phyloP scores from a whole-genome alignment of 1,140 invertebrate species.

The Gerris buenoi region DNA sequence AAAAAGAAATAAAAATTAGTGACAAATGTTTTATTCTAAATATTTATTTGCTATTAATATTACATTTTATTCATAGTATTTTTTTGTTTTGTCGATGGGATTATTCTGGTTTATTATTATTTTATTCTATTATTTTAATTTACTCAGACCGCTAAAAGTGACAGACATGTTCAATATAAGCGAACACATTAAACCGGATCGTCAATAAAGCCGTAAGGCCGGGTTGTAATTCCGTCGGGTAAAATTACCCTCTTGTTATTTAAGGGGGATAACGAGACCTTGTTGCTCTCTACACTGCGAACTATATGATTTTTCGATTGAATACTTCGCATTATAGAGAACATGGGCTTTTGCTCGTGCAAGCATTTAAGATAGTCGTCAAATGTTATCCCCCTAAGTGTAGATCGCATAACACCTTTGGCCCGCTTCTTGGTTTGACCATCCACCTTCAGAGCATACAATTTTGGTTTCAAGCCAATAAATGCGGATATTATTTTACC shows the following conservation, averaged over 20 bases:
- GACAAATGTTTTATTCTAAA: no score
- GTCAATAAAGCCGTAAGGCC: no score
- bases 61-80: no score
- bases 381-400: not conserved
- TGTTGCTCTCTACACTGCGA: not conserved
- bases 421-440: not conserved
- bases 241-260: not conserved
- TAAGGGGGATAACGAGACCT: not conserved
- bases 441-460: not conserved
- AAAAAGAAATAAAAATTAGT: no score
- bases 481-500: not conserved
- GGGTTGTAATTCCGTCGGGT: no score
- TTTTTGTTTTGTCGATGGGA: no score
- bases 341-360: not conserved
- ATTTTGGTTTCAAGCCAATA: not conserved
- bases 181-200: no score
- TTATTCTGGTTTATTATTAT: no score
- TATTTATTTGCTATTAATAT: no score
- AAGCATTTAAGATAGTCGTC: not conserved
- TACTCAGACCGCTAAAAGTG: no score
- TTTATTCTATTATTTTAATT: no score
- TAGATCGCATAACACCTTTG: not conserved
- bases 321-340: not conserved
- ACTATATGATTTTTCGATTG: not conserved
- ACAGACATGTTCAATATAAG: no score